Conservation (phyloP, 2,888 invertebrate genomes). For the Graphium colonna region DNA sequence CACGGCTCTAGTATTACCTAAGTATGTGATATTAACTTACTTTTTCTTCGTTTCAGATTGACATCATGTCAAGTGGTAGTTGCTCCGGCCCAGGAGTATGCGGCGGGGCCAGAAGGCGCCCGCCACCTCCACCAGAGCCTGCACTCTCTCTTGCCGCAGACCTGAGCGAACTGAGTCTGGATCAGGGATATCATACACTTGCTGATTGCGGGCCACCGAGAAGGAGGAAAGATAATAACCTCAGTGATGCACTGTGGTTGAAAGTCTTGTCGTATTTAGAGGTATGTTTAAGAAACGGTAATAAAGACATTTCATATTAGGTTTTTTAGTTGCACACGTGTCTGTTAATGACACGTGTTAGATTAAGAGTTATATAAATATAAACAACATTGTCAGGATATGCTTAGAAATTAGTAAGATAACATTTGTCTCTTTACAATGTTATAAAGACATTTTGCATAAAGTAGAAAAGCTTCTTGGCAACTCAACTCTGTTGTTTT, state of each 20-base stretch:
- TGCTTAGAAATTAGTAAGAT: no score
- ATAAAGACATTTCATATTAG: no score
- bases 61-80: constrained; percentile 64
- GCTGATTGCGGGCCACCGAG: constrained; percentile 82
- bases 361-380: no score
- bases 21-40: no score
- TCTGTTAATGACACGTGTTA: no score
- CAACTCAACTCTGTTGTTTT: no score
- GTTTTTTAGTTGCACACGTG: no score
- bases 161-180: constrained; percentile 82
- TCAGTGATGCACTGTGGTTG: constrained; percentile 66
- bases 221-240: constrained; percentile 53
- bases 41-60: constrained; percentile 41
- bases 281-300: constrained; percentile 48
- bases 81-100: constrained; percentile 67
- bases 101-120: constrained; percentile 63
- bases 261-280: constrained; percentile 66
- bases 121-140: constrained; percentile 71
- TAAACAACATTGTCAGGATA: no score
- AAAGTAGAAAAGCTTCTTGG: no score
- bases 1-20: no score
- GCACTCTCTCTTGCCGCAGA: constrained; percentile 67
- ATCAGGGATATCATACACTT: constrained; percentile 91
- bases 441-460: no score
- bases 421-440: no score